Percentiles rank a stretch among this genome's conserved stretches.
Conservation (phyloP, 2,888 invertebrate genomes). For the Scaptomyza caliginosa region DNA sequence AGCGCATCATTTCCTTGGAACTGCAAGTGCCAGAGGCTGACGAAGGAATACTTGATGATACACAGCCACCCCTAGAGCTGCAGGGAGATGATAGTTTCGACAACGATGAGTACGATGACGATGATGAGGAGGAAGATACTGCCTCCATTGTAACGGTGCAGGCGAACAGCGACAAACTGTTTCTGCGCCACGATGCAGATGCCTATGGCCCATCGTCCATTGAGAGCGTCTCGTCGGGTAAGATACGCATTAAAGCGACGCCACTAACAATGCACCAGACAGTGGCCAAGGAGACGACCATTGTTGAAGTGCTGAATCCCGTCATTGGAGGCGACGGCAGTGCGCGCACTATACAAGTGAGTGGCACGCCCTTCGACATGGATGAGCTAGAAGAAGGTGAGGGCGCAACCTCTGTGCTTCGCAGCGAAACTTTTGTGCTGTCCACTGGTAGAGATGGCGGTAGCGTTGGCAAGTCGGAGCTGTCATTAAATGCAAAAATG, state of each 20-base stretch:
- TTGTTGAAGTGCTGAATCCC: conserved; percentile 84
- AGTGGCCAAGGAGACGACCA: conserved; percentile 81
- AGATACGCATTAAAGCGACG: conserved; percentile 75
- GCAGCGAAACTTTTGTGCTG: conserved; percentile 80
- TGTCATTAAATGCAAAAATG: conserved; percentile 85
- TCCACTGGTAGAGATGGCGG: conserved; percentile 32
- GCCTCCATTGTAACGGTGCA: conserved; percentile 85
- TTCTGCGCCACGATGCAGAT: conserved; percentile 79
- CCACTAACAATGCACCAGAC: conserved; percentile 81
- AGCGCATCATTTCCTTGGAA: conserved; percentile 95
- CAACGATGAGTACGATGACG: conserved; percentile 81
- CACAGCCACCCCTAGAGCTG: conserved; percentile 62
- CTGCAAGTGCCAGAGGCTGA: conserved; percentile 86
- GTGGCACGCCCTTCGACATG: conserved; percentile 74
- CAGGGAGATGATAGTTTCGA: conserved; percentile 55
- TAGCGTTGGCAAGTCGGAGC: conserved; percentile 60
- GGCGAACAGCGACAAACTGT: conserved; percentile 83
- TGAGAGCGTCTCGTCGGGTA: conserved; percentile 74
- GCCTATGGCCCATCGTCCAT: conserved; percentile 77
- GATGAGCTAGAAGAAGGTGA: conserved; percentile 57
- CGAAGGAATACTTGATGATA: conserved; percentile 60
- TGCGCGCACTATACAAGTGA: conserved; percentile 83
- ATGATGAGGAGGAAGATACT: conserved; percentile 86
- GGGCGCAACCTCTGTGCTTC: conserved; percentile 64
- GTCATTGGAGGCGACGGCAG: conserved; percentile 83